A percentile compares a stretch with the other conserved stretches of the same genome.
phyloP scores from a whole-genome alignment of 2,888 invertebrate genomes.

The Catocala nupta region DNA sequence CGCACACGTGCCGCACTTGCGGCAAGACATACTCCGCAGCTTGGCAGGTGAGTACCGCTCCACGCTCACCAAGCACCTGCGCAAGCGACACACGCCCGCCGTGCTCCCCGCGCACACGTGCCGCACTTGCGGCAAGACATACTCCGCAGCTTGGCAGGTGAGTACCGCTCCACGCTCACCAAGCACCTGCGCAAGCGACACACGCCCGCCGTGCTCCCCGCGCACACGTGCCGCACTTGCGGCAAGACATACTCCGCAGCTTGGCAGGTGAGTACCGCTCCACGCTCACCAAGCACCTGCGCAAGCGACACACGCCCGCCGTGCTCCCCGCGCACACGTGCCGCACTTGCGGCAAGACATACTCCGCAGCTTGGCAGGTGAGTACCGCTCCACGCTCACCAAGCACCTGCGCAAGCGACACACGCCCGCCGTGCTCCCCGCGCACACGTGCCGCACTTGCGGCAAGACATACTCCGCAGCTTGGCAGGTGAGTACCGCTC shows the following conservation, averaged over 20 bases:
- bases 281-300: constrained; percentile 75
- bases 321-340: constrained; percentile 61
- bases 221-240: constrained; percentile 66
- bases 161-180: constrained; percentile 78
- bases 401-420: constrained; percentile 68
- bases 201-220: constrained; percentile 55
- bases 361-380: constrained; percentile 73
- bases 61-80: constrained; percentile 75
- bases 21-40: constrained; percentile 59
- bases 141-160: constrained; percentile 73
- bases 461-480: constrained; percentile 59
- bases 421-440: constrained; percentile 55
- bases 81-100: constrained; percentile 59
- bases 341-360: constrained; percentile 59
- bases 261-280: constrained; percentile 81
- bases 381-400: constrained; percentile 78
- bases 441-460: constrained; percentile 66
- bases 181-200: constrained; percentile 68
- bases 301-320: constrained; percentile 59
- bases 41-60: constrained; percentile 81
- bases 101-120: constrained; percentile 61
- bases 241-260: constrained; percentile 59
- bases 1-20: constrained; percentile 66
- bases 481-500: constrained; percentile 81
- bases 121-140: constrained; percentile 59